Conservation (phyloP, 2,113 vertebrate species). For the Circaetus gallicus region DNA sequence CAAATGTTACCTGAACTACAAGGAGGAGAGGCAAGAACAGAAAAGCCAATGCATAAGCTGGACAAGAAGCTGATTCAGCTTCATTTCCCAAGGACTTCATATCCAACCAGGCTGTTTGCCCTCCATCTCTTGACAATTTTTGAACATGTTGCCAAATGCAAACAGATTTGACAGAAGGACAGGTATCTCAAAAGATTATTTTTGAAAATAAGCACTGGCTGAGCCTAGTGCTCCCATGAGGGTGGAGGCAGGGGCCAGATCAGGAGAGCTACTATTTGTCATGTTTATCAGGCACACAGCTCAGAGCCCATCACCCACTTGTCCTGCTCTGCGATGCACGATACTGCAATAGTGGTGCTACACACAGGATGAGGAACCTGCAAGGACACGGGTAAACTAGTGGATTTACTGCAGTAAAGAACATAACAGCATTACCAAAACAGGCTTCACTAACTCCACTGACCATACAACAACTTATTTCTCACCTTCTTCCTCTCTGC, state of each 20-base stretch:
- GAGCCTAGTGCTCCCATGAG: background rate
- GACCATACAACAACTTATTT: background rate
- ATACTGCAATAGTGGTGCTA: background rate
- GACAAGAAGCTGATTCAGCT: background rate
- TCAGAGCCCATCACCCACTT: rapidly evolving
- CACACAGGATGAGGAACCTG: background rate
- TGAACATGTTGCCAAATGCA: background rate
- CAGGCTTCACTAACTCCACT: background rate
- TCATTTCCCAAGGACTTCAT: background rate
- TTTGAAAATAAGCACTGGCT: background rate
- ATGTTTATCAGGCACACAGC: background rate
- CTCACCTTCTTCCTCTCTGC: background rate
- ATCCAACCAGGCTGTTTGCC: background rate
- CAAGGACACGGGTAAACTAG: background rate
- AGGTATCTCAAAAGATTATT: background rate
- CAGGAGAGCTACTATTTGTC: background rate
- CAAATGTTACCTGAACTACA: background rate
- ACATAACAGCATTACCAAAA: background rate
- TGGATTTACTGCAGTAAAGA: background rate
- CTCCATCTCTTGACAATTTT: background rate
- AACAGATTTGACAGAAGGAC: background rate
- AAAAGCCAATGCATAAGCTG: background rate
- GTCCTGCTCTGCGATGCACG: background rate
- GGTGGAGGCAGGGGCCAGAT: background rate
- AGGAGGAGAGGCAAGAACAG: background rate